Percentiles rank a stretch among this genome's conserved stretches.
These are phyloP conservation scores for Perithous albicinctus DNA, from an alignment of 2,888 invertebrate species.

Conservation along the genomic window DNA sequence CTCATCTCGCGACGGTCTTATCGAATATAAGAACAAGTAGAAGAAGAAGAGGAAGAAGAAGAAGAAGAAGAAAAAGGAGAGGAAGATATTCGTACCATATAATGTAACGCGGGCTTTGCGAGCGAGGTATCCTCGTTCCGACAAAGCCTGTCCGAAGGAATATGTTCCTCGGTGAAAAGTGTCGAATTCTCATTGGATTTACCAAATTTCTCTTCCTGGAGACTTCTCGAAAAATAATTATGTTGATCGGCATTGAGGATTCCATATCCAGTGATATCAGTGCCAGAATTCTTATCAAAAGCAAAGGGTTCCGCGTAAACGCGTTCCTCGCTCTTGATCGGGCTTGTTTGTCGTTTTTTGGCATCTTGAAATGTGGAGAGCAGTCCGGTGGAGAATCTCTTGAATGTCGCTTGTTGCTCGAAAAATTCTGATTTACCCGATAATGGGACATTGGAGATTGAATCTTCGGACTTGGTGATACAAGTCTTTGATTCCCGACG, in stretches of 20 bases:
- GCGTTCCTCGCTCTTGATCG: conserved; percentile 85
- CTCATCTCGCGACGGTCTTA: background rate
- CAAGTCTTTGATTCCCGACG: conserved; percentile 28
- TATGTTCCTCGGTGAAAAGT: background rate
- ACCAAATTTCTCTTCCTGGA: conserved; percentile 65
- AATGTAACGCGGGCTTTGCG: conserved; percentile 82
- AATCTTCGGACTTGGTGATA: conserved; percentile 63
- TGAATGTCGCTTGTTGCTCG: conserved; percentile 57
- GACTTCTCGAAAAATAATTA: conserved; percentile 66
- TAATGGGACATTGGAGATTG: conserved; percentile 54
- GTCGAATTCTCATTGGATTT: conserved; percentile 37
- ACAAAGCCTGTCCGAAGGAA: conserved; percentile 13
- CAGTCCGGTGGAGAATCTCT: conserved; percentile 67
- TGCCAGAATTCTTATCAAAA: conserved; percentile 70
- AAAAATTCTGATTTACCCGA: conserved; percentile 59
- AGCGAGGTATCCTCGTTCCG: conserved; percentile 61
- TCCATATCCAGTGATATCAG: conserved; percentile 69
- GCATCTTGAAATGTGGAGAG: conserved; percentile 68
- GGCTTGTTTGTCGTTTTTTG: conserved; percentile 44
- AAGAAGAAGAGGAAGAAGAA: too few relatives aligned
- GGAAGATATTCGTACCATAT: conserved; percentile 85
- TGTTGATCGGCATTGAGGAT: conserved; percentile 58
- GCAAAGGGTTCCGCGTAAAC: conserved; percentile 88
- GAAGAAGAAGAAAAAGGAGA: too few relatives aligned
- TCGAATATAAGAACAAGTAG: background rate